Base-by-base conservation (phyloP, 2,797 vertebrate genomes). In the Phylloscopus collybita region DNA sequence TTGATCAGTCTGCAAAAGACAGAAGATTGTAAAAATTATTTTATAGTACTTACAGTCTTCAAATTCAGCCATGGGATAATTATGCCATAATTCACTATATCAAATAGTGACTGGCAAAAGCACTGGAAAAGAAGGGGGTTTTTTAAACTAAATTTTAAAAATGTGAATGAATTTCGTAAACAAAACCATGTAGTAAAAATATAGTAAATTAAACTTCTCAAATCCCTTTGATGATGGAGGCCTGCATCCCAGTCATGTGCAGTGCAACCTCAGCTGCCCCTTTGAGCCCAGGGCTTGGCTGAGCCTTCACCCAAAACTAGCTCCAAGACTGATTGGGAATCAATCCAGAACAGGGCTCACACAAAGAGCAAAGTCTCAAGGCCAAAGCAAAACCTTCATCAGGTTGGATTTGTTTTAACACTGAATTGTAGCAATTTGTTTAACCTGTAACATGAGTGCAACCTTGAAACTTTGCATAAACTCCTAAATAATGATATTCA, bases 51-150 rank as follows among this genome's bases (percentile, higher is more conserved):
- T n/a, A n/a, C n/a, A n/a, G n/a, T n/a, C n/a, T n/a, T n/a, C n/a
- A n/a, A n/a, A n/a, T n/a, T n/a, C n/a, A n/a, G n/a, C n/a, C n/a
- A n/a, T n/a, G n/a, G n/a, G n/a, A n/a, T n/a, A n/a, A n/a, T n/a
- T n/a, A n/a, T n/a, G n/a, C n/a, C n/a, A n/a, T n/a, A n/a, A n/a
- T n/a, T n/a, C n/a, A n/a, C n/a, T n/a, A n/a, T n/a, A n/a, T n/a
- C n/a, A n/a, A n/a, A n/a, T n/a, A n/a, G n/a, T n/a, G n/a, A n/a
- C 49, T 14, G 49, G 25, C 8, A 50, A 50, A 59, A 99, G 98
- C 95, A 99, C 98, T 99, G 96, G 30, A 92, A 76, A 73, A 67
- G 85, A 0, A 92, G 38, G 10, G 38, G 22, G 6, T 50, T 50
- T 50, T 50, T 50, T 50, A 17, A 59, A 51, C 20, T 27, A 38